Evolutionary conservation across 2,888 invertebrate genomes (phyloP), one percentile per base, ranked within the genome.

Genomic region (Conchocele bisecta): DNA sequence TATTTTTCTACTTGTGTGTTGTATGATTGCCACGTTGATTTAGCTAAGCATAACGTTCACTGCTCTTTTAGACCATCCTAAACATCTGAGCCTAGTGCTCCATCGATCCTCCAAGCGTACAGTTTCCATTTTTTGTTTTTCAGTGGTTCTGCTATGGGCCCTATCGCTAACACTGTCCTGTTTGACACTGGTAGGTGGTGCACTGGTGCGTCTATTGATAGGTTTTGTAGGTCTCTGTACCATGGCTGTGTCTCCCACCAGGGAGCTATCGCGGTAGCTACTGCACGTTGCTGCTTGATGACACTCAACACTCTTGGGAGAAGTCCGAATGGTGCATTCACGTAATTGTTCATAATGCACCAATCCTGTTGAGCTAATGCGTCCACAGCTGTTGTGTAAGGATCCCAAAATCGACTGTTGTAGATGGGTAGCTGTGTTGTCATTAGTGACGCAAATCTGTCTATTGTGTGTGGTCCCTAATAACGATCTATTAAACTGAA

Each of bases 391-490:
- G 56, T 39, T 17, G 56, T 37, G 4, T 13, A 5, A 9, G 41
- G 57, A n/a, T 57, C 41, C 41, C 42, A 57, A 57, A 24, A 41
- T n/a, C n/a, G 15, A 29, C 57, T 57, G 57, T 41, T 57, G 57
- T 41, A 42, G 4, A 26, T 2, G 5, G 39, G 41, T 3, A 42
- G 24, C 29, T 57, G 57, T 15, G 39, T 41, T 5, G 57, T 42
- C 41, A 42, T 39, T 17, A 57, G 28, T 9, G 57, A 57, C 29
- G 57, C 57, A 37, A 57, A 54, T 13, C 41, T 22, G 29, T 57
- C 57, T 42, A 57, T 57, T 3, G 24, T 15, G 29, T 41, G 57
- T 5, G 57, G 51, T 11, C 39, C 39, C 56, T n/a, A 56, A 22
- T 20, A 22, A 4, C 24, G 9, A 15, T 46, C 46, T 17, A 46